phyloP scores from a whole-genome alignment of 2,797 vertebrate genomes.

The Sebastes miniatus region DNA sequence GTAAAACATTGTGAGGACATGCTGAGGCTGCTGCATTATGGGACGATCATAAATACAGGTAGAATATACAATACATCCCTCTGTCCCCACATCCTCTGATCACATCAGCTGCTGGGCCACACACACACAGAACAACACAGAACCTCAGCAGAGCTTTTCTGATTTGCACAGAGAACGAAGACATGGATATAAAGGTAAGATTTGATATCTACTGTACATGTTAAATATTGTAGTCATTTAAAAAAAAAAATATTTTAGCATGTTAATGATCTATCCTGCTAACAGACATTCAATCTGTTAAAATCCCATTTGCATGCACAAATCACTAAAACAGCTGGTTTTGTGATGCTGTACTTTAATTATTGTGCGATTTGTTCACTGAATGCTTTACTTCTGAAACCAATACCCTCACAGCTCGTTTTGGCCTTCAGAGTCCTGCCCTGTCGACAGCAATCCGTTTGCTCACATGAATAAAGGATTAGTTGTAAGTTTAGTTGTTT shows the following conservation, averaged over 20 bases:
- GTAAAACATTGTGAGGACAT: constrained; percentile 71
- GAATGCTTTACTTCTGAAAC: constrained; percentile 11
- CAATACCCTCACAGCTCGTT: not conserved
- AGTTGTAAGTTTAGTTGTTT: constrained; percentile 54
- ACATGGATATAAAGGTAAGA: constrained; percentile 67
- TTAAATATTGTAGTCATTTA: not conserved
- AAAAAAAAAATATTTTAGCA: not conserved
- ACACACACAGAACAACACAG: not conserved
- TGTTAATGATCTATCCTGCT: not conserved
- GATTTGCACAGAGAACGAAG: not conserved
- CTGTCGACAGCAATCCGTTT: constrained; percentile 46
- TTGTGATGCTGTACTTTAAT: constrained; percentile 5
- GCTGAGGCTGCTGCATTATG: constrained; percentile 69
- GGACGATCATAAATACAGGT: constrained; percentile 74
- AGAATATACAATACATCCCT: constrained; percentile 39
- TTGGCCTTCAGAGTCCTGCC: constrained; percentile 4
- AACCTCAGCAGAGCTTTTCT: constrained; percentile 24
- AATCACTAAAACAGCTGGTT: not conserved
- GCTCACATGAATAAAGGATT: constrained; percentile 67
- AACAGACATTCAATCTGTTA: not conserved
- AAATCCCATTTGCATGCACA: not conserved
- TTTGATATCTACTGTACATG: not conserved
- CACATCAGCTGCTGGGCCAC: constrained; percentile 13
- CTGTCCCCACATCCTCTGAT: constrained; percentile 21
- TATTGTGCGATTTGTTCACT: not conserved